Evolutionary conservation across 2,797 vertebrate species (phyloP).

Genomic region (Catharus ustulatus): DNA sequence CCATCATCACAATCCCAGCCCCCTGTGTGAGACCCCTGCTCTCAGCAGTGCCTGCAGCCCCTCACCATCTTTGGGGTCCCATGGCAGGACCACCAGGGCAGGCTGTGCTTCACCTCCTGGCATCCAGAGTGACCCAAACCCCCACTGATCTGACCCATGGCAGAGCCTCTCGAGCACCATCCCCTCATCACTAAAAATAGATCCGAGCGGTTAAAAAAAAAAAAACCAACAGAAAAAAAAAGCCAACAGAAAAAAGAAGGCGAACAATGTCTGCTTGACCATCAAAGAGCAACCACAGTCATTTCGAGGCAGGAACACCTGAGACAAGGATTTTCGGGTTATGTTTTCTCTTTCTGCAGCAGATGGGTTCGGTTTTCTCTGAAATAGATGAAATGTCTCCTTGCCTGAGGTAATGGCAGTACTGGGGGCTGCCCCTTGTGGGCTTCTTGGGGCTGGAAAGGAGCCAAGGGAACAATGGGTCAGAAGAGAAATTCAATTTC

Average conservation of each 20-base stretch:
- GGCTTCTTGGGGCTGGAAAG: neutral
- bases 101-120: neutral
- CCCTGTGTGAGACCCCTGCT: rapidly evolving
- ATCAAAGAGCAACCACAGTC: slow-evolving; percentile 28
- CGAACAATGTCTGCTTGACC: slow-evolving; percentile 31
- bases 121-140: neutral
- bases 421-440: neutral
- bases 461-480: neutral
- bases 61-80: neutral
- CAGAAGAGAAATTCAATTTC: neutral
- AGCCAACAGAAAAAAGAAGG: neutral
- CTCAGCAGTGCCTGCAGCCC: neutral
- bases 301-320: neutral
- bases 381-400: neutral
- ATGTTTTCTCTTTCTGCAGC: slow-evolving; percentile 8
- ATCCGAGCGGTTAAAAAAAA: neutral
- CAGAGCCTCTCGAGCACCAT: neutral
- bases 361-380: neutral
- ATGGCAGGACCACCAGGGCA: rapidly evolving
- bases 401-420: neutral
- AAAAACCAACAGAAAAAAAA: neutral
- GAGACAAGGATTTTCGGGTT: neutral
- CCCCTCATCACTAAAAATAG: slow-evolving; percentile 27
- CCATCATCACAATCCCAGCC: neutral
- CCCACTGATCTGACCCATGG: neutral